Percentiles rank a stretch among this genome's conserved stretches.
Evolutionary conservation across 2,888 invertebrate species (phyloP).

Genomic region (Mallateleia sp.): DNA sequence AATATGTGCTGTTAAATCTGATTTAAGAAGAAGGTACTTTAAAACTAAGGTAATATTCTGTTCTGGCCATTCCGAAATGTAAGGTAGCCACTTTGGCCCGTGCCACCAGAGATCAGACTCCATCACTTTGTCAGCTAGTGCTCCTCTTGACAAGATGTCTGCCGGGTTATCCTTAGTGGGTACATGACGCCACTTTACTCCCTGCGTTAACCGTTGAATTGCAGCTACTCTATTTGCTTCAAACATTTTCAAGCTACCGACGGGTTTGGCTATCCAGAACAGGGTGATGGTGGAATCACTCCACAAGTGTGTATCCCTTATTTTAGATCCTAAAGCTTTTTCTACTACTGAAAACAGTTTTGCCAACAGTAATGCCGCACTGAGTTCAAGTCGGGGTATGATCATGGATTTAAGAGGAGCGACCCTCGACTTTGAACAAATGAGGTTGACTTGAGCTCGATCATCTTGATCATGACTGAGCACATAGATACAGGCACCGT

Average conservation of each 20-base stretch:
- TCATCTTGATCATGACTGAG: constrained; percentile 12
- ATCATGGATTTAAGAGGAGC: constrained; percentile 18
- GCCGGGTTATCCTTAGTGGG: not conserved
- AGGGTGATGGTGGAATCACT: not conserved
- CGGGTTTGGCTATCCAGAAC: not conserved
- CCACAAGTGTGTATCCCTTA: constrained; percentile 19
- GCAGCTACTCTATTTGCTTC: not conserved
- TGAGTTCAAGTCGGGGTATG: constrained; percentile 39
- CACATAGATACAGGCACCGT: constrained; percentile 80
- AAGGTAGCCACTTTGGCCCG: not conserved
- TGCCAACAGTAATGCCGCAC: constrained; percentile 6
- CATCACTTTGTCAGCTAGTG: not conserved
- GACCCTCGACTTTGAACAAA: constrained; percentile 72
- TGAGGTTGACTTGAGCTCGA: constrained; percentile 1
- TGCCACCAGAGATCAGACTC: not conserved
- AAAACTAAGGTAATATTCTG: no score
- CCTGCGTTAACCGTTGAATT: not conserved
- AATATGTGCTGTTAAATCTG: no score
- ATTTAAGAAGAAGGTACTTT: no score
- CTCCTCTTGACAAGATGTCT: not conserved
- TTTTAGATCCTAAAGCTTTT: constrained; percentile 8
- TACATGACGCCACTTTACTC: constrained; percentile 3
- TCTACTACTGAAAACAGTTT: not conserved
- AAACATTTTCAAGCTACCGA: not conserved
- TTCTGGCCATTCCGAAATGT: not conserved